These are phyloP conservation scores for Steatornis caripensis DNA, from an alignment of 2,113 vertebrate species.

Conservation along the genomic window DNA sequence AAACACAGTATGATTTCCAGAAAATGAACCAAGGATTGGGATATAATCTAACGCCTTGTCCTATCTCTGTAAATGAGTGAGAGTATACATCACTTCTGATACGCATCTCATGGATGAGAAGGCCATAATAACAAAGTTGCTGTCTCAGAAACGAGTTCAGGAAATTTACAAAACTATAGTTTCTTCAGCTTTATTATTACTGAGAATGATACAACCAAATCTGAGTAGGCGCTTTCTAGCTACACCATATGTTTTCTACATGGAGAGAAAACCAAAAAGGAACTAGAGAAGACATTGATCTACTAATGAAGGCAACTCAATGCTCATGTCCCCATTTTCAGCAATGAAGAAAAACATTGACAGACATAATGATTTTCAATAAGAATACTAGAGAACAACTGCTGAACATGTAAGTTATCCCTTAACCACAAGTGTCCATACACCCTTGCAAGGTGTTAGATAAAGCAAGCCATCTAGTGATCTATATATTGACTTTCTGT, in stretches of 20 bases:
- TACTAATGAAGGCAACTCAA: constrained; percentile 25
- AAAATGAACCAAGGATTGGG: not conserved
- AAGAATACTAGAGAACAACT: not conserved
- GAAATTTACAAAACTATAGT: not conserved
- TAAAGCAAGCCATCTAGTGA: not conserved
- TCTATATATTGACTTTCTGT: not conserved
- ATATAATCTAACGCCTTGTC: not conserved
- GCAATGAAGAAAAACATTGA: not conserved
- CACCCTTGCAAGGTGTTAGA: not conserved
- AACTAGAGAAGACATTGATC: not conserved
- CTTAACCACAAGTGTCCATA: not conserved
- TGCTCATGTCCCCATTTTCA: not conserved
- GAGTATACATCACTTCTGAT: not conserved
- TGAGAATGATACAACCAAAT: not conserved
- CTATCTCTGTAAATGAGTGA: not conserved
- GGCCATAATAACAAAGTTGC: not conserved
- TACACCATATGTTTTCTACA: not conserved
- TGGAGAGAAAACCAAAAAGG: not conserved
- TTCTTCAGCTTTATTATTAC: not conserved
- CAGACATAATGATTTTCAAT: not conserved
- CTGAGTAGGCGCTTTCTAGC: not conserved
- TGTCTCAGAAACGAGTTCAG: not conserved
- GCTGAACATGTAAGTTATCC: not conserved
- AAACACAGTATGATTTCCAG: not conserved
- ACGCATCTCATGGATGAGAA: not conserved